Conservation (phyloP, 1,140 invertebrate species). For the Zaprionus tsacasi region DNA sequence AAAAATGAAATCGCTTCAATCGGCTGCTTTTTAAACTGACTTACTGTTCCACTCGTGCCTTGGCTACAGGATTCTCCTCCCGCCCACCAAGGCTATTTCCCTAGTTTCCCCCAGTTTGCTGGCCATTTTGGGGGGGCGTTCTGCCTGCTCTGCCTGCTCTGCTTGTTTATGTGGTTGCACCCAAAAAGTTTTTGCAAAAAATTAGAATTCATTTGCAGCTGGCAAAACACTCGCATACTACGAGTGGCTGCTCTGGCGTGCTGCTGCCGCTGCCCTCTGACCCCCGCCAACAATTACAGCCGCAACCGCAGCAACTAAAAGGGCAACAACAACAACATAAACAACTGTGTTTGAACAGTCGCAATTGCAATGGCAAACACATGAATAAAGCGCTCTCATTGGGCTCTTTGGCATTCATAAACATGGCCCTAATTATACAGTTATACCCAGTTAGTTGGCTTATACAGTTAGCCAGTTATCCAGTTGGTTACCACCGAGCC, state of each 20-base stretch:
- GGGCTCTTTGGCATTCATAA: conserved; percentile 72
- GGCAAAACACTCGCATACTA: conserved; percentile 20
- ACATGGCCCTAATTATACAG: conserved; percentile 73
- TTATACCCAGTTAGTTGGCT: conserved; percentile 61
- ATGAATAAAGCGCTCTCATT: conserved; percentile 69
- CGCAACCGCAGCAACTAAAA: conserved; percentile 35
- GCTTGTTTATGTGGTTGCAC: conserved; percentile 44
- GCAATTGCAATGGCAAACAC: conserved; percentile 45
- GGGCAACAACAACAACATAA: conserved; percentile 7
- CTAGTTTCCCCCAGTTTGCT: conserved; percentile 23
- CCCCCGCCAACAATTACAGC: conserved; percentile 34
- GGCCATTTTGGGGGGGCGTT: conserved; percentile 3
- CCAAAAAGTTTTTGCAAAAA: conserved; percentile 72
- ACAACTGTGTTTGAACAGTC: conserved; percentile 25
- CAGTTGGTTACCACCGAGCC: conserved; percentile 35
- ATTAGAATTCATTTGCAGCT: conserved; percentile 77
- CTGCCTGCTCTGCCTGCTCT: background rate
- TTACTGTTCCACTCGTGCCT: conserved; percentile 11
- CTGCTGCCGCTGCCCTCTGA: background rate
- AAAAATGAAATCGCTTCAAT: background rate
- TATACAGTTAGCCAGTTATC: conserved; percentile 41
- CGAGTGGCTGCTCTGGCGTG: background rate
- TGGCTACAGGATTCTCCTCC: background rate
- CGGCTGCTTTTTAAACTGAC: conserved; percentile 4
- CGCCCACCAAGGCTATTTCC: conserved; percentile 20